These are phyloP conservation scores for Graptemys geographica DNA, from an alignment of 2,797 vertebrate genomes.

Conservation along the genomic window DNA sequence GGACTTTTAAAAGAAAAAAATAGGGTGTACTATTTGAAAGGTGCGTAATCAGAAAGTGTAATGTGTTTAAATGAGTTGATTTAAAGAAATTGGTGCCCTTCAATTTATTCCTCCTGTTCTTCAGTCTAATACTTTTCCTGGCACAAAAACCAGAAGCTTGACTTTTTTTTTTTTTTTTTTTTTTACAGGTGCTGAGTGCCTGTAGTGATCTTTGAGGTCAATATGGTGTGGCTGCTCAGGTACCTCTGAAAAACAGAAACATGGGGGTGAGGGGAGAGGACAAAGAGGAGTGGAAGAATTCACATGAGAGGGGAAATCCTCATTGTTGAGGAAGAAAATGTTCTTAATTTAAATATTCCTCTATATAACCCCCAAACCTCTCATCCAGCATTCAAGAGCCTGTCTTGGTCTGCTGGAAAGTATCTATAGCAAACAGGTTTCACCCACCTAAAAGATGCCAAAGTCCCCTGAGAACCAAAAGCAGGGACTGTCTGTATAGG, in stretches of 20 bases:
- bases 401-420: neutral
- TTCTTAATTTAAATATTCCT: neutral
- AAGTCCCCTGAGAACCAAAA: neutral
- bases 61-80: neutral
- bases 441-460: neutral
- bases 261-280: neutral
- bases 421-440: neutral
- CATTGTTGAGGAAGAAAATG: neutral
- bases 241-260: neutral
- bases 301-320: neutral
- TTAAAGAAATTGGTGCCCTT: neutral
- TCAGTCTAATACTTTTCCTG: neutral
- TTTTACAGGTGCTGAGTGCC: neutral
- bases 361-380: neutral
- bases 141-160: neutral
- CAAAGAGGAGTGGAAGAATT: neutral
- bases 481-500: neutral
- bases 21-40: too few species aligned
- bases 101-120: neutral
- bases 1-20: neutral
- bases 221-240: neutral
- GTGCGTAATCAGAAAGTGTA: too few species aligned
- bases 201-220: neutral
- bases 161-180: too few species aligned
- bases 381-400: neutral